phyloP scores from a whole-genome alignment of 2,888 invertebrate species.

The Campoplex capitator region DNA sequence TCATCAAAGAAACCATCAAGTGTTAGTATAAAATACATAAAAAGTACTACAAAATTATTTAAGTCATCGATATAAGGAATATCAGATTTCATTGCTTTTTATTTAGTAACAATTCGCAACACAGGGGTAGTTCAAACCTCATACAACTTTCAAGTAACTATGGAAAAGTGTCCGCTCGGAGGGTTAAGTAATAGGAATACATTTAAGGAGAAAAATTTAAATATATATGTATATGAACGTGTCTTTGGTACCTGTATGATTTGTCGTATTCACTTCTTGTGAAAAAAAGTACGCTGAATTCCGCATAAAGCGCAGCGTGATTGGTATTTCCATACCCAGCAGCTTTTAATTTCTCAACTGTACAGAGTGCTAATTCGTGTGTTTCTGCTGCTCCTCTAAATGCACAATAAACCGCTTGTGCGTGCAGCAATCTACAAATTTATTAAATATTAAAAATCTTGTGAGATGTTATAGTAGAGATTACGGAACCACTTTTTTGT shows the following conservation, averaged over 20 bases:
- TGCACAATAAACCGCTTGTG: conserved; percentile 92
- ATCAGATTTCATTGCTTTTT: too few relatives aligned
- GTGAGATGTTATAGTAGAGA: neutral
- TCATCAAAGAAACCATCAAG: too few relatives aligned
- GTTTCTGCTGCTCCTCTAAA: conserved; percentile 92
- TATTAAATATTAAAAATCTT: conserved; percentile 35
- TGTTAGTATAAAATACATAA: too few relatives aligned
- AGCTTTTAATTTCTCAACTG: conserved; percentile 86
- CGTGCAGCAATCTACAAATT: conserved; percentile 90
- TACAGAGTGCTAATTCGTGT: conserved; percentile 86
- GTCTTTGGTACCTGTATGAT: conserved; percentile 86
- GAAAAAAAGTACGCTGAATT: conserved; percentile 93
- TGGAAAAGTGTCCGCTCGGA: too few relatives aligned
- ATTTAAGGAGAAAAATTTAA: neutral
- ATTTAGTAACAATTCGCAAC: too few relatives aligned
- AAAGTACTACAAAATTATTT: too few relatives aligned
- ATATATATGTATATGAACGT: neutral
- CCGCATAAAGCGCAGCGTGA: conserved; percentile 91
- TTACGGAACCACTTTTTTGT: neutral
- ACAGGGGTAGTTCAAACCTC: too few relatives aligned
- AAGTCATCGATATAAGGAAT: too few relatives aligned
- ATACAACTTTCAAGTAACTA: too few relatives aligned
- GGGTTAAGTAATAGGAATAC: neutral
- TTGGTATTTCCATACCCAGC: conserved; percentile 78
- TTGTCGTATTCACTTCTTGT: conserved; percentile 93